A percentile compares a stretch with the other conserved stretches of the same genome.
Conservation (phyloP, 2,797 vertebrate species). For the Echiichthys vipera region DNA sequence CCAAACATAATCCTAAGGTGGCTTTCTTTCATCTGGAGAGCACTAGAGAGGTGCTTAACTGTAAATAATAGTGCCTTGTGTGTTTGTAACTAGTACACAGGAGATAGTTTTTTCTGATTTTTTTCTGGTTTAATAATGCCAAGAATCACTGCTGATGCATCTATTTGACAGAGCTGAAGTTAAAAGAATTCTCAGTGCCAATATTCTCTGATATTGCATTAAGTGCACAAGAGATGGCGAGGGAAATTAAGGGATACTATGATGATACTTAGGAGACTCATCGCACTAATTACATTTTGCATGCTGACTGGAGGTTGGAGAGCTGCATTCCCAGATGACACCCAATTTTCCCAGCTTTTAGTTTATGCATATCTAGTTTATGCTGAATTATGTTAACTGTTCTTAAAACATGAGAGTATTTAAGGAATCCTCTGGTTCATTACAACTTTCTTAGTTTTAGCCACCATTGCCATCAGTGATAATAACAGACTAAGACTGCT, state of each 20-base stretch:
- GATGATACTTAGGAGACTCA: conserved; percentile 60
- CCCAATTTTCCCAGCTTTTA: conserved; percentile 63
- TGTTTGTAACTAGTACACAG: conserved; percentile 20
- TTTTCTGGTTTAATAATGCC: conserved; percentile 53
- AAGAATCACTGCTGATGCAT: conserved; percentile 52
- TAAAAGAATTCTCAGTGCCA: conserved; percentile 51
- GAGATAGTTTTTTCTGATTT: conserved; percentile 34
- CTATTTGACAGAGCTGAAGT: conserved; percentile 51
- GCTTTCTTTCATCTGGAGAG: conserved; percentile 38
- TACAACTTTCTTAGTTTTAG: background rate
- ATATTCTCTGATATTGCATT: conserved; percentile 44
- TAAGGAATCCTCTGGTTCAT: background rate
- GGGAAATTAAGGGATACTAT: conserved; percentile 40
- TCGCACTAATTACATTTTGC: conserved; percentile 78
- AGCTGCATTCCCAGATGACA: conserved; percentile 59
- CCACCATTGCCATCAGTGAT: background rate
- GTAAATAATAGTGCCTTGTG: conserved; percentile 15
- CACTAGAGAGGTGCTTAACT: conserved; percentile 23
- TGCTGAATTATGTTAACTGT: conserved; percentile 50
- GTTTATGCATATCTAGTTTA: conserved; percentile 40
- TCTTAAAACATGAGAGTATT: conserved; percentile 6
- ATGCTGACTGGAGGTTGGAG: conserved; percentile 69
- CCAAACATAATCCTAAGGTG: conserved; percentile 17
- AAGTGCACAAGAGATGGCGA: conserved; percentile 39
- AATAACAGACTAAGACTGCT: too few relatives aligned